These are phyloP conservation scores for Melanophora roralis DNA, from an alignment of 2,888 invertebrate genomes.

Conservation along the genomic window DNA sequence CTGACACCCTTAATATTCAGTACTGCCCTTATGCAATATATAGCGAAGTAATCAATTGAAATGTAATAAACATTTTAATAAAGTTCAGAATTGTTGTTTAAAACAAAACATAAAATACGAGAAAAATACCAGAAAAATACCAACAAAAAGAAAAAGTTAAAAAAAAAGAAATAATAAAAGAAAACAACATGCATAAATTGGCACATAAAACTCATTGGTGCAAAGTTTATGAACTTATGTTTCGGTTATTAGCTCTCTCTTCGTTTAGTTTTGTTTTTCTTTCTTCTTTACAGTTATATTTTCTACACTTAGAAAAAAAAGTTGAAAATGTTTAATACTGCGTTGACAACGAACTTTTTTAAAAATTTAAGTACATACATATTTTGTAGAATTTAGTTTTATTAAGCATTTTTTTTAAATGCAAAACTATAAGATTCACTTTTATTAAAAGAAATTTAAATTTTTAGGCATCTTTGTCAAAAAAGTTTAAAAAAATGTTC, in stretches of 20 bases:
- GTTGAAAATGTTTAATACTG: no score
- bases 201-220: slow-evolving; percentile 72
- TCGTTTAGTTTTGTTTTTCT: not conserved
- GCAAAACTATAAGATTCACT: no score
- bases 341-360: no score
- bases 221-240: slow-evolving; percentile 71
- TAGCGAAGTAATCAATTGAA: slow-evolving; percentile 22
- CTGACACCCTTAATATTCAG: no score
- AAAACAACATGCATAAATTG: slow-evolving; percentile 20
- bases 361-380: no score
- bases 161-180: slow-evolving; percentile 10
- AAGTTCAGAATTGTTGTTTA: slow-evolving; percentile 34
- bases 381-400: no score
- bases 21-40: no score
- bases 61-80: slow-evolving; percentile 31
- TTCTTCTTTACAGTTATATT: not conserved
- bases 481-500: no score
- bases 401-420: no score
- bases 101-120: not conserved
- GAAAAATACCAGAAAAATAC: not conserved
- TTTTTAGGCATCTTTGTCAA: no score
- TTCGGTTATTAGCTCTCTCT: slow-evolving; percentile 28
- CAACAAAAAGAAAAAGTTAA: not conserved
- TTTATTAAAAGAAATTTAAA: no score
- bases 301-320: not conserved